Evolutionary conservation across 2,888 invertebrate genomes (phyloP).

Genomic region (Salticus scenicus): DNA sequence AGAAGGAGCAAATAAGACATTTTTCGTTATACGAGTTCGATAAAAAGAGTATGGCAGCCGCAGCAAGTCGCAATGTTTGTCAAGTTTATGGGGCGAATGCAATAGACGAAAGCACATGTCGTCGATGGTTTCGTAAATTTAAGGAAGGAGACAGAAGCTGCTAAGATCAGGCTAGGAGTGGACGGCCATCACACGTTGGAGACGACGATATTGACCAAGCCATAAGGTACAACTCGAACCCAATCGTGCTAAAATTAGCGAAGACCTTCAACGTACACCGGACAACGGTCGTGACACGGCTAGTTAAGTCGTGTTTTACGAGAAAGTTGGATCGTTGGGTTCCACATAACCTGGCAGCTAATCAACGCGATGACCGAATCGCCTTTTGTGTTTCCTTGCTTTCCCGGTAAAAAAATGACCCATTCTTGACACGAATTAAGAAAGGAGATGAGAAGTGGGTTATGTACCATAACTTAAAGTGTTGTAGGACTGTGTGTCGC

Average conservation of each 20-base stretch:
- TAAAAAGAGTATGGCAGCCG: slow-evolving; percentile 5
- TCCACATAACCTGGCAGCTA: too few relatives aligned
- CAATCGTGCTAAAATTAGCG: slow-evolving; percentile 4
- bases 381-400: slow-evolving; percentile 28
- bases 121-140: not conserved
- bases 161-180: not conserved
- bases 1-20: not conserved
- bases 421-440: slow-evolving; percentile 16
- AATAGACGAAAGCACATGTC: not conserved
- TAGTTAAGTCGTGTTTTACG: slow-evolving; percentile 17
- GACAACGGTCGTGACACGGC: not conserved
- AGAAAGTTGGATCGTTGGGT: too few relatives aligned
- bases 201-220: not conserved
- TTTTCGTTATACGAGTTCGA: not conserved
- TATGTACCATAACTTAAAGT: not conserved
- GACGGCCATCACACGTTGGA: not conserved
- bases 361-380: slow-evolving; percentile 14
- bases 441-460: slow-evolving; percentile 24
- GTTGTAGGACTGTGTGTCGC: not conserved
- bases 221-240: not conserved
- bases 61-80: not conserved
- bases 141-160: slow-evolving; percentile 18
- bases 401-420: slow-evolving; percentile 9
- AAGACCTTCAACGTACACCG: slow-evolving; percentile 16
- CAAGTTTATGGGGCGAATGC: not conserved